Evolutionary conservation across 1,140 invertebrate species (phyloP).

Genomic region (Copidosoma floridanum): DNA sequence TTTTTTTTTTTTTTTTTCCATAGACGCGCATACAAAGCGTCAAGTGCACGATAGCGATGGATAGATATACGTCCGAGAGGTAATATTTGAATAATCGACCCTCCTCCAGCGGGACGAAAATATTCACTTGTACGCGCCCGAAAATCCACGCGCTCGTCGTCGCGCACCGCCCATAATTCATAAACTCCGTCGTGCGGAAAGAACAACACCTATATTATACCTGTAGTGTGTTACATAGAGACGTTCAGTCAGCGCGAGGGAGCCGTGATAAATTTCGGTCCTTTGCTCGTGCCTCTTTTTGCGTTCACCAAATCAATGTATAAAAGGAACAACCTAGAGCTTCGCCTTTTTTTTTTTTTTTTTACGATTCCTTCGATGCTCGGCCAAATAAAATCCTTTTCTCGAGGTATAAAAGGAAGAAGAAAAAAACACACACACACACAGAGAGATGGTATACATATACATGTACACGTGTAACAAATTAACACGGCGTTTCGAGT

Average conservation of each 20-base stretch:
- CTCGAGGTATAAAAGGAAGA: no score
- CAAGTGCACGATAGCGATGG: no score
- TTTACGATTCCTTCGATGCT: neutral
- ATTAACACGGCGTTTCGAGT: no score
- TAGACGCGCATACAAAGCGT: no score
- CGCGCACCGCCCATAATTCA: neutral
- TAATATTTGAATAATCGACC: neutral
- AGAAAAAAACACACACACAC: no score
- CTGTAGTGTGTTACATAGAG: no score
- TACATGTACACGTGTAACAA: no score
- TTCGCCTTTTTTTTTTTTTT: neutral
- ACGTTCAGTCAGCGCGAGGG: constrained; percentile 13
- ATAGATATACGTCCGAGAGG: neutral
- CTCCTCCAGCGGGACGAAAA: neutral
- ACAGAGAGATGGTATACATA: no score
- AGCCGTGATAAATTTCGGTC: constrained; percentile 17
- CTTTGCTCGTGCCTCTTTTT: constrained; percentile 1
- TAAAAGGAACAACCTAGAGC: no score
- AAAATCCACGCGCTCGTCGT: neutral
- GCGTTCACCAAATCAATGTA: no score
- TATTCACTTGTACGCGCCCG: neutral
- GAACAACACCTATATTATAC: neutral
- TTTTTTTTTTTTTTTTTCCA: no score
- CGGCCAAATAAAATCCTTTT: no score
- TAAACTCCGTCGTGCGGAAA: neutral